Evolutionary conservation across 2,888 invertebrate species (phyloP), one percentile per base, ranked within the genome.

Genomic region (Tenodera sinensis): DNA sequence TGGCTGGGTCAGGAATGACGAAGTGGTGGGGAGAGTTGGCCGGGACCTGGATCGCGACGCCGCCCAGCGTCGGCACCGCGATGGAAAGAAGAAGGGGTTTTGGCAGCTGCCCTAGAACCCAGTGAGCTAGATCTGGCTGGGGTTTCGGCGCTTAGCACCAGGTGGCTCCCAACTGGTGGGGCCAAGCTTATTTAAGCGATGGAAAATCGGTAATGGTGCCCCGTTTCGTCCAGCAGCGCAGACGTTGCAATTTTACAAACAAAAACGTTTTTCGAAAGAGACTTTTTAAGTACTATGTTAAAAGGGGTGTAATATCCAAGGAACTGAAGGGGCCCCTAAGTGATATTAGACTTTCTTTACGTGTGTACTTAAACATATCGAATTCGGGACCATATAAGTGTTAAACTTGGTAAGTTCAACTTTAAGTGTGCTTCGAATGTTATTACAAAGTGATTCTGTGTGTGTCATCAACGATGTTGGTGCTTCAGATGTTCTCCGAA

Each of bases 141-240:
- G 91, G 91, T 92, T 71, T 87, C 47, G 30, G 82, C 87, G 82
- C 92, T 93, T 92, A 90, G 88, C 91, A 91, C 91, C 91, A 92
- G 91, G 92, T 94, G 94, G 93, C 94, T 94, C 94, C 94, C 93
- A 30, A 82, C 87, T 83, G 54, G 86, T 71, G 81, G 94, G 94
- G 94, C 94, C 94, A 94, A 94, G 93, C 94, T 95, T 95, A 95
- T 95, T 95, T 95, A 95, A 95, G 94, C 93, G 93, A 93, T 93
- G 93, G 93, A 93, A 93, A 92, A 92, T 92, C 92, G 92, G 89
- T 85, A 89, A 90, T 90, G 90, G 90, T 93, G 95, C 94, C 93
- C 94, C 95, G 95, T 95, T 94, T 94, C 94, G 93, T 94, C 94
- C 93, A 93, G 93, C 93, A 94, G 93, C 94, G 93, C 93, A 93